These are phyloP conservation scores for Hipparchia semele DNA, from an alignment of 2,888 invertebrate genomes.

Conservation along the genomic window DNA sequence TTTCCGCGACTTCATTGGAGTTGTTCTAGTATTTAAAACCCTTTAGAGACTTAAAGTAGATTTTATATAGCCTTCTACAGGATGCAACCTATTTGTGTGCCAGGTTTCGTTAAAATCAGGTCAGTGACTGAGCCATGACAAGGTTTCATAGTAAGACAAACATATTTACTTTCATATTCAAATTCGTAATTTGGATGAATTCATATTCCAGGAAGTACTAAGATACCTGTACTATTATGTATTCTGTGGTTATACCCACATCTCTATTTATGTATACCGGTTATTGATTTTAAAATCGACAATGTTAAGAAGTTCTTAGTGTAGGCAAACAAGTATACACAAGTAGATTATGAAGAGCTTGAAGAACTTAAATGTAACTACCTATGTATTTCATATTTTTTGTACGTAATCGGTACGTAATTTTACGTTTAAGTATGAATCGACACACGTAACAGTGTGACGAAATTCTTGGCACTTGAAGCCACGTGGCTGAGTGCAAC, in stretches of 20 bases:
- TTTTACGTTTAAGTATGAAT: slow-evolving; percentile 2
- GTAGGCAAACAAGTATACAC: background rate
- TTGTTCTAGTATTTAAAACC: background rate
- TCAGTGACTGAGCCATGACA: no score
- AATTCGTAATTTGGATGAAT: no score
- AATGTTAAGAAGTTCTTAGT: background rate
- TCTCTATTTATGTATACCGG: background rate
- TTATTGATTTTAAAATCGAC: background rate
- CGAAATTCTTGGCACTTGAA: slow-evolving; percentile 37
- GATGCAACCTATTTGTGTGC: background rate
- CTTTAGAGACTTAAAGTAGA: background rate
- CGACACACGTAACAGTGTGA: slow-evolving; percentile 31
- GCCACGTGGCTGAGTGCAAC: slow-evolving; percentile 35
- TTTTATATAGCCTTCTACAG: background rate
- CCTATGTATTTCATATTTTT: background rate
- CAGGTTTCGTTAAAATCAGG: no score
- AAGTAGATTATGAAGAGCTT: background rate
- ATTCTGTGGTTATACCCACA: no score
- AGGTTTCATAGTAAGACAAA: no score
- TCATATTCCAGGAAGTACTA: no score
- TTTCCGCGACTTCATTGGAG: background rate
- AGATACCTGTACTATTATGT: no score
- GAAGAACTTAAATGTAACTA: background rate
- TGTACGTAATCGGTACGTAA: background rate
- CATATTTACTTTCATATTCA: background rate